A percentile compares a stretch with the other conserved stretches of the same genome.
Evolutionary conservation across 2,113 vertebrate species (phyloP).

Genomic region (Calidris pugnax): DNA sequence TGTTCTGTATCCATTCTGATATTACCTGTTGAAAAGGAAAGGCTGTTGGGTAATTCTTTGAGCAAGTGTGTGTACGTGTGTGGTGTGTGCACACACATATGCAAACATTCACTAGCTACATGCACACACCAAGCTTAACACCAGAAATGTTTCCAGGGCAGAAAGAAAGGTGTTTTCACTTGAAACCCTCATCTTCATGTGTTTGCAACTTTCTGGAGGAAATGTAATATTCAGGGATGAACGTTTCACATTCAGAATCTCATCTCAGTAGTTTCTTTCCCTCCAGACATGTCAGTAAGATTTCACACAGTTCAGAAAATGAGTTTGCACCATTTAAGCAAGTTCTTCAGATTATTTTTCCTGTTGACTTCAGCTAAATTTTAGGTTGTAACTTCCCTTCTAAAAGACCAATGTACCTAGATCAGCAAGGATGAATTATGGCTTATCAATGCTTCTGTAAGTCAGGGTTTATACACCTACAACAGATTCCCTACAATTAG

Average conservation of each 20-base stretch:
- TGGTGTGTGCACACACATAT: neutral
- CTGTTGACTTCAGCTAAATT: neutral
- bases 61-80: accelerated
- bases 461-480: neutral
- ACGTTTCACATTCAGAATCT: neutral
- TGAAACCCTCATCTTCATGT: neutral
- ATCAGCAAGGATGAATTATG: neutral
- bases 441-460: neutral
- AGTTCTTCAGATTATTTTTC: neutral
- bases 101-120: neutral
- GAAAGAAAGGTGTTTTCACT: neutral
- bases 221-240: neutral
- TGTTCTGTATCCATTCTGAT: neutral
- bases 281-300: neutral
- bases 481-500: neutral
- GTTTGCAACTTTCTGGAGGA: neutral
- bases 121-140: accelerated
- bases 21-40: neutral
- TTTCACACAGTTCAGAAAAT: neutral
- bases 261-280: accelerated
- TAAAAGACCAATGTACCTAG: neutral
- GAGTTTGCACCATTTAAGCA: neutral
- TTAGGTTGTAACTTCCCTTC: neutral
- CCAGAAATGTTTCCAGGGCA: neutral
- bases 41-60: neutral